Evolutionary conservation across 2,797 vertebrate genomes (phyloP), one percentile per base, ranked within the genome.

Genomic region (Sebastes nivosus): DNA sequence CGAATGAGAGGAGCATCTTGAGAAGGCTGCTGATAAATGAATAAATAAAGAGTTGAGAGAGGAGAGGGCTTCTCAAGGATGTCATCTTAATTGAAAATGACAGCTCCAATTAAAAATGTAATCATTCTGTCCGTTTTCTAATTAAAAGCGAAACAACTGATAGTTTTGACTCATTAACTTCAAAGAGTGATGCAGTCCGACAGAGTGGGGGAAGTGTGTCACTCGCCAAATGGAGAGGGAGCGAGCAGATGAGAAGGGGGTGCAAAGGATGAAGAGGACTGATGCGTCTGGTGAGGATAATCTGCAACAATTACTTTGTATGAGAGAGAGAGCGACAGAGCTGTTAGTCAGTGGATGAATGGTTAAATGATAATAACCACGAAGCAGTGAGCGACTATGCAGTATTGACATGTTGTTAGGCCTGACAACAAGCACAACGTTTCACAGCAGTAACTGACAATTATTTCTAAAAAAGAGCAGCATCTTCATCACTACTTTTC

Each of bases 121-220:
- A 96, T 96, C 93, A 94, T 95, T 96, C 92, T 80, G 87, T 93
- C 93, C 91, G 67, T 95, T 95, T 96, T 95, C 92, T 95, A 96
- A 96, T 96, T 96, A 96, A 95, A 95, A 95, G 90, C 77, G 83
- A 93, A 93, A 93, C 91, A 85, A 88, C 92, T 94, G 94, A 95
- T 96, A 95, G 95, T 94, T 95, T 95, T 95, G 94, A 95, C 93
- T 96, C 94, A 96, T 96, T 96, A 96, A 95, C 95, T 96, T 95
- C 94, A 95, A 95, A 96, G 94, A 86, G 91, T 80, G 81, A 80
- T 70, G 76, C 88, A 75, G 90, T 61, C 83, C 63, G 86, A 89
- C 88, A 80, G 82, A 79, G 90, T 79, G 89, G 73, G 81, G 60
- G 81, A 81, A 82, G 88, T 83, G 91, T 86, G 78, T 92, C 85